Evolutionary conservation across 2,113 vertebrate genomes (phyloP).

Genomic region (Pelecanoides urinatrix): DNA sequence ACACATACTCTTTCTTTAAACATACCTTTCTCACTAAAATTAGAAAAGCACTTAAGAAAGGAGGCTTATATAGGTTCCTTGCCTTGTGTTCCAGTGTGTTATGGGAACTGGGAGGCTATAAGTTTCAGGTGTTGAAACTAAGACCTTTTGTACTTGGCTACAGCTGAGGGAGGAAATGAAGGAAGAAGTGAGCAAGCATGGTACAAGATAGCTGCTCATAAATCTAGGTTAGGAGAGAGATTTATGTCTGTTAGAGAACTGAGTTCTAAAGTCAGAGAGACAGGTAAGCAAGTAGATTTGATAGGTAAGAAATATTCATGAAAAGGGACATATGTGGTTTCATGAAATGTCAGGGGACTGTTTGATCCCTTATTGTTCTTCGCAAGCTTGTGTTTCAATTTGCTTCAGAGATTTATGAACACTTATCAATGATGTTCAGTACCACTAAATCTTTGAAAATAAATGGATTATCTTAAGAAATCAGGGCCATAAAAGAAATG

Average conservation of each 20-base stretch:
- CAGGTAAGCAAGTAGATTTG: neutral
- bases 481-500: neutral
- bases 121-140: neutral
- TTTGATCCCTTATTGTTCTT: neutral
- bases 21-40: neutral
- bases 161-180: neutral
- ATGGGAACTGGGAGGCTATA: neutral
- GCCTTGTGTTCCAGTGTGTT: neutral
- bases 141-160: neutral
- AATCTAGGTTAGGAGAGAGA: neutral
- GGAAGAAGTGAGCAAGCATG: neutral
- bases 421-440: neutral
- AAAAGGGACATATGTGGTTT: neutral
- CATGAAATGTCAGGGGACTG: neutral
- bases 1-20: neutral
- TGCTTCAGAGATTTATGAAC: neutral
- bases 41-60: neutral
- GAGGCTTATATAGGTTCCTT: neutral
- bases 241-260: neutral
- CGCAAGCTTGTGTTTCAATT: neutral
- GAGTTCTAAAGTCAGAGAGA: neutral
- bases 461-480: neutral
- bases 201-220: neutral
- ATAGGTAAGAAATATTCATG: neutral
- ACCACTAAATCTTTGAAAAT: neutral